Base-by-base conservation (phyloP, 1,140 invertebrate species). In the Paramacrobiotus metropolitanus region DNA sequence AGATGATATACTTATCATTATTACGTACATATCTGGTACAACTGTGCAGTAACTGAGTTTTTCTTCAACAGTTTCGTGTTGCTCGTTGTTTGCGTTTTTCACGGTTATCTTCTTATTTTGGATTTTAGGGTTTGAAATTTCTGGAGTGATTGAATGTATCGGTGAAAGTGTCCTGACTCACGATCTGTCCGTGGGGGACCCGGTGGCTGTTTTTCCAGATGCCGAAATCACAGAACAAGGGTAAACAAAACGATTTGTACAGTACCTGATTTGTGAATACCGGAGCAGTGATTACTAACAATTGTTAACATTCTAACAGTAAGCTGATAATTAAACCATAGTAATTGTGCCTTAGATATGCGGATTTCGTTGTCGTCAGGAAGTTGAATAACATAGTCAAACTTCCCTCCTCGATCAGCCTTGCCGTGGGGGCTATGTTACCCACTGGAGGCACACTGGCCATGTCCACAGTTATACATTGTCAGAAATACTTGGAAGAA, bases 141-240 rank as follows among this genome's bases (percentile, higher is more conserved):
- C 48, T 24, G 48, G 48, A 15, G 24, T 55, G 4, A 28, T 55
- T 24, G 48, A 55, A 28, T 55, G 15, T 0, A 55, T 55, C 4
- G 48, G 48, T 24, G 28, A 4, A 15, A 4, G 24, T 4, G 48
- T 28, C 4, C 15, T 15, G 15, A 9, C 15, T 20, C 24, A 15
- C 24, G 48, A 55, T 28, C 48, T 55, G 48, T 9, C 48, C 24
- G 48, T 55, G 48, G 48, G 48, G 4, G 48, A 55, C 28, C 48
- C 48, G 28, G 48, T 55, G 4, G 24, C 48, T 28, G 48, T 55
- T 4, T 55, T 55, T 28, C 48, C 48, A 9, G 15, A 55, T 55
- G 48, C 15, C 4, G 48, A 55, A 15, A 28, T 55, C 4, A 55
- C 24, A 15, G 4, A 28, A 20, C 48, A 55, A 28, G 48, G 48